Conservation (phyloP, 2,113 vertebrate species). For the Candoia aspera region DNA sequence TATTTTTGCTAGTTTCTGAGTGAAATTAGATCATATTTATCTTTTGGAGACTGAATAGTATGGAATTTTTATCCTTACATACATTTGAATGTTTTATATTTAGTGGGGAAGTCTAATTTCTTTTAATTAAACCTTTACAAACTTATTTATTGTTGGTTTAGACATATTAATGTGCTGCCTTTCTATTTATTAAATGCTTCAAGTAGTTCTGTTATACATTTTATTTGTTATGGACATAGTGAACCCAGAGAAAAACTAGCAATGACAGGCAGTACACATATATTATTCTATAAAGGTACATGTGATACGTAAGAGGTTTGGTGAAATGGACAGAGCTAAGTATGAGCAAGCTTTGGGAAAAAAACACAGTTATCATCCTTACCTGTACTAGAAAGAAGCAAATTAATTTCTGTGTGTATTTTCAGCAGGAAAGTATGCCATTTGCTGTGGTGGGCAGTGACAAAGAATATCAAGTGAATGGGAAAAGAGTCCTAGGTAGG, state of each 20-base stretch:
- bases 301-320: constrained; percentile 15
- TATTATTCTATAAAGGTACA: background rate
- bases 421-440: constrained; percentile 92
- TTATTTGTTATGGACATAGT: background rate
- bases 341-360: background rate
- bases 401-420: constrained; percentile 44
- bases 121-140: background rate
- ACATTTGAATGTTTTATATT: background rate
- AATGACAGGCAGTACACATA: background rate
- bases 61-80: background rate
- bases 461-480: constrained; percentile 96
- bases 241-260: background rate
- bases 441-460: constrained; percentile 97
- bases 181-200: background rate
- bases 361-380: background rate
- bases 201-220: background rate
- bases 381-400: constrained; percentile 14
- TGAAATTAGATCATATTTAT: constrained; percentile 4
- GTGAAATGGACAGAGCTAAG: background rate
- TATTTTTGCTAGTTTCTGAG: background rate
- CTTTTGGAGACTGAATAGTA: background rate
- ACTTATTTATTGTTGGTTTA: background rate
- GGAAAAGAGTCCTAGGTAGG: constrained; percentile 92
- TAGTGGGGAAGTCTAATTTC: background rate
- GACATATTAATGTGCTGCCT: background rate